Conservation (phyloP, 2,888 invertebrate genomes). For the Pristionchus arcanus region DNA sequence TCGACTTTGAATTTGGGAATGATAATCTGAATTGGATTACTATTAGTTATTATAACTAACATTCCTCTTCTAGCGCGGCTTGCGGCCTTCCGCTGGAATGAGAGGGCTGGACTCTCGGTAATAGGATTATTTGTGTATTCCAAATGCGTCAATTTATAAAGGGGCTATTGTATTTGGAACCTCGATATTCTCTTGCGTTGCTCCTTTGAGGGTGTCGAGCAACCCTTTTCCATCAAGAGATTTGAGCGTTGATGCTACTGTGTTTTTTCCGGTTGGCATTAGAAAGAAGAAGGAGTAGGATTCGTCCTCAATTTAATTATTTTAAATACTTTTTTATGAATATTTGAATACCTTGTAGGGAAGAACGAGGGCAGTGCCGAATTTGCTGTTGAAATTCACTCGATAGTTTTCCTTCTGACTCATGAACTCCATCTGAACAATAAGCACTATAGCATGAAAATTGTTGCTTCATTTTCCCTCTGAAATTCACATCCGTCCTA, state of each 20-base stretch:
- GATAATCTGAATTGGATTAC: background rate
- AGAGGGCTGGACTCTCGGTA: too few species aligned
- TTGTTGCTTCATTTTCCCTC: too few species aligned
- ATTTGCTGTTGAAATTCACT: background rate
- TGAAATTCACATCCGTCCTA: background rate
- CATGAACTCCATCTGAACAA: background rate
- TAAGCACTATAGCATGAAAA: background rate
- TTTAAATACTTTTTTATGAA: background rate
- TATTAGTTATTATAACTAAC: too few species aligned
- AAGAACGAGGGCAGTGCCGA: background rate
- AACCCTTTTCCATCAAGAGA: background rate
- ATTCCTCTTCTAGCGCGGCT: too few species aligned
- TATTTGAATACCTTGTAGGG: background rate
- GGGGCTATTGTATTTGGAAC: too few species aligned
- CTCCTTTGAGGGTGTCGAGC: background rate
- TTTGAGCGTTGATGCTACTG: background rate
- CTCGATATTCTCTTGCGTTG: background rate
- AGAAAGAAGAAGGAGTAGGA: conserved; percentile 1
- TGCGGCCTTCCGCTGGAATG: too few species aligned
- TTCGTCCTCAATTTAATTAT: background rate
- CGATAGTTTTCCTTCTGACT: background rate
- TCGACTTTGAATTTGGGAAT: background rate
- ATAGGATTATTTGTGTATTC: too few species aligned
- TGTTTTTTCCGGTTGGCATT: background rate
- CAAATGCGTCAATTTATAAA: background rate